These are phyloP conservation scores for Barnardius zonarius DNA, from an alignment of 2,113 vertebrate genomes.

Conservation along the genomic window DNA sequence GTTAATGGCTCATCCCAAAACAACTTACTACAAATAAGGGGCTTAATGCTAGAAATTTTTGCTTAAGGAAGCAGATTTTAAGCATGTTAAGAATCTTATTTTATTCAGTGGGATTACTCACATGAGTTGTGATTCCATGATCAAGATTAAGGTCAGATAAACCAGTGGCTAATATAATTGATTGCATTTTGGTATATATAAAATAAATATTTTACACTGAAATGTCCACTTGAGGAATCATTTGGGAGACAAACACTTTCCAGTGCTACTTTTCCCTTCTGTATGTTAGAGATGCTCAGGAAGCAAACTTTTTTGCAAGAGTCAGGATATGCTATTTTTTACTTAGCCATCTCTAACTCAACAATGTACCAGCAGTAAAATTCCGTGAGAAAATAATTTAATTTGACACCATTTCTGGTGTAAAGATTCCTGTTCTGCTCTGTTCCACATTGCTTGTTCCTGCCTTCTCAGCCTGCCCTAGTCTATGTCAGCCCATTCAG, in stretches of 20 bases:
- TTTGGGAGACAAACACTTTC: background rate
- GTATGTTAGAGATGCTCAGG: background rate
- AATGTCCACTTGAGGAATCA: background rate
- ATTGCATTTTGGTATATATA: background rate
- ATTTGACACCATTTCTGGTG: background rate
- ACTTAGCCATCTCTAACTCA: background rate
- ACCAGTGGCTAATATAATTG: background rate
- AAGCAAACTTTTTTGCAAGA: background rate
- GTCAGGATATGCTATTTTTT: background rate
- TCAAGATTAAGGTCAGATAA: background rate
- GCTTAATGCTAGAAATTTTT: slow-evolving; percentile 7
- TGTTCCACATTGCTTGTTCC: background rate
- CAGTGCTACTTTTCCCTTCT: background rate
- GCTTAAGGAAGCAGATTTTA: background rate
- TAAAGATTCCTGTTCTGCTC: background rate
- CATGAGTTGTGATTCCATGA: background rate
- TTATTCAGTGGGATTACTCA: background rate
- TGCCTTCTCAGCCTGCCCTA: background rate
- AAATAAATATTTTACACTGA: background rate
- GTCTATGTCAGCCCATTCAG: rapidly evolving
- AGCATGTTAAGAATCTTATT: background rate
- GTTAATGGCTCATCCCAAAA: background rate
- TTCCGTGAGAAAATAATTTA: background rate
- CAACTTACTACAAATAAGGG: background rate
- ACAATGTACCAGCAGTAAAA: background rate